Conservation (phyloP, 2,888 invertebrate genomes). For the Dryocosmus kuriphilus region DNA sequence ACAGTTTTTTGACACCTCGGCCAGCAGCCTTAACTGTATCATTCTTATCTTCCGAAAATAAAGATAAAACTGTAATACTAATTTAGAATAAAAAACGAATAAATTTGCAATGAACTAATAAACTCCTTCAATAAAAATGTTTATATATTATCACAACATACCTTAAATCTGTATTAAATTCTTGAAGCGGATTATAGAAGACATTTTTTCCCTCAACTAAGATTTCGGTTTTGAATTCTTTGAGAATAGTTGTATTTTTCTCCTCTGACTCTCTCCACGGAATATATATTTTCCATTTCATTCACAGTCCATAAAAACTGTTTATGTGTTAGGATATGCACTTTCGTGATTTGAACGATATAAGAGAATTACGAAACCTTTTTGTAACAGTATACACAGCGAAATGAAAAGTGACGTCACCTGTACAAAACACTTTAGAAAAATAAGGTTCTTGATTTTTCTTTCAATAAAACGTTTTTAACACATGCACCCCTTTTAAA, state of each 20-base stretch:
- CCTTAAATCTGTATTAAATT: constrained; percentile 97
- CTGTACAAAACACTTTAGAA: too few relatives aligned
- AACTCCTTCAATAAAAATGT: not conserved
- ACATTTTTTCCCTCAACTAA: constrained; percentile 86
- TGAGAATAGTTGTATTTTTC: constrained; percentile 74
- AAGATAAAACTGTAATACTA: constrained; percentile 86
- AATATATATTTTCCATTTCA: constrained; percentile 12
- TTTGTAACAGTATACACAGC: not conserved
- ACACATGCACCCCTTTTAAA: too few relatives aligned
- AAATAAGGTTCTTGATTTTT: too few relatives aligned
- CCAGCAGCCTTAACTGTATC: too few relatives aligned
- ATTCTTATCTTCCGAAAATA: constrained; percentile 80
- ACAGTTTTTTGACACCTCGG: too few relatives aligned
- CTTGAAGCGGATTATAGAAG: constrained; percentile 99
- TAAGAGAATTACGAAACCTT: not conserved
- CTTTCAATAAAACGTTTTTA: too few relatives aligned
- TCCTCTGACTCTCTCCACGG: not conserved
- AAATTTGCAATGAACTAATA: constrained; percentile 25
- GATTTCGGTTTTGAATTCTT: constrained; percentile 90
- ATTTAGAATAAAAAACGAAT: constrained; percentile 55
- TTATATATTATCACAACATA: constrained; percentile 60
- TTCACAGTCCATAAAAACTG: not conserved
- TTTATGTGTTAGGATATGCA: not conserved
- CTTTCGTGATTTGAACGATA: not conserved
- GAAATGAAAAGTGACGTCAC: too few relatives aligned